phyloP scores from a whole-genome alignment of 2,113 vertebrate genomes.

The Macroglossus sobrinus region DNA sequence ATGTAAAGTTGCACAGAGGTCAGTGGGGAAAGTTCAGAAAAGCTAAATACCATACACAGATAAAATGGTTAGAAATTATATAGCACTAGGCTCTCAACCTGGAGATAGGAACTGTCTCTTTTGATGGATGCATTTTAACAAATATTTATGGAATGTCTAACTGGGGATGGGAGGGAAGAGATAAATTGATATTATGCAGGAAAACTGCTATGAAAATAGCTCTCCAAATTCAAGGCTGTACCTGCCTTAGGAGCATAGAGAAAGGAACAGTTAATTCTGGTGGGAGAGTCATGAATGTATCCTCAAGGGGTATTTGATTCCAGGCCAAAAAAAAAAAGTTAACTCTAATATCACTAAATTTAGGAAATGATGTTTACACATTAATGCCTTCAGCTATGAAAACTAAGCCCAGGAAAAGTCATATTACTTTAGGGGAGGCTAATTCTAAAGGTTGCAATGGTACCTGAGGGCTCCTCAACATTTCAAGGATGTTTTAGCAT shows the following conservation, averaged over 20 bases:
- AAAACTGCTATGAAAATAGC: not conserved
- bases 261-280: not conserved
- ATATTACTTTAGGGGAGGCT: not conserved
- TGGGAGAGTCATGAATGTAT: not conserved
- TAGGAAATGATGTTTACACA: not conserved
- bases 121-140: not conserved
- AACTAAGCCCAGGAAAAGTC: not conserved
- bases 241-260: not conserved
- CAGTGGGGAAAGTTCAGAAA: not conserved
- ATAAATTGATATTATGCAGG: not conserved
- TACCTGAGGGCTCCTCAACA: not conserved
- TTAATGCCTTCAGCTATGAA: not conserved
- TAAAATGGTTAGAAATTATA: not conserved
- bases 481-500: not conserved
- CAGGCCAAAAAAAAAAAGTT: not conserved
- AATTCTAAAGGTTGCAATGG: not conserved
- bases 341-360: not conserved
- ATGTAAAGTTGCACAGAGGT: constrained; percentile 15
- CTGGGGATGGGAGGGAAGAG: not conserved
- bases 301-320: not conserved
- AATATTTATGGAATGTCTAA: not conserved
- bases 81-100: not conserved
- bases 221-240: constrained; percentile 16
- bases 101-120: not conserved
- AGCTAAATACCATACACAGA: not conserved